Evolutionary conservation across 1,140 invertebrate species (phyloP), one percentile per base, ranked within the genome.

Genomic region (Drosophila simulans): DNA sequence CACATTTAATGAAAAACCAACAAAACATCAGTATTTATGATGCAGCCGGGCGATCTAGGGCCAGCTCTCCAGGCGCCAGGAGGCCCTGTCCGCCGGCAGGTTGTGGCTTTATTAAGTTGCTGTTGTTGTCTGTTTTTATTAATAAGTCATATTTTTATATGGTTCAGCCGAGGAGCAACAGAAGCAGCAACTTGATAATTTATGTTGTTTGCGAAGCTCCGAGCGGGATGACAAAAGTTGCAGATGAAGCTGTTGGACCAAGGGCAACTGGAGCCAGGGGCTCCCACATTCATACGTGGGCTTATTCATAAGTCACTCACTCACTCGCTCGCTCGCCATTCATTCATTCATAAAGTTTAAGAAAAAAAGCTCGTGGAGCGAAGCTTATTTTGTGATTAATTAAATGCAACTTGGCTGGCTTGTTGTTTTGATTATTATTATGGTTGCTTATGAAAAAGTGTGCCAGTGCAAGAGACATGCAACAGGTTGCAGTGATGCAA

Each of bases 1-100:
- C 84, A 89, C 84, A 89, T 85, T 89, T 89, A 80, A 89, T 90
- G 85, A 77, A 89, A 89, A 90, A 78, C 84, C 85, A 89, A 89
- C 84, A 89, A 84, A 74, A 80, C 84, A 88, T 80, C 84, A 89
- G 65, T 75, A 89, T 88, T 88, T 88, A 88, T 76, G 85, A 88
- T 64, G 71, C 40, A 37, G 73, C 55, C 53, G 70, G 57, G 66
- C 31, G 57, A 51, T 59, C 35, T 63, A 58, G 75, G 57, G 51
- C 37, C 75, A 42, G 42, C 48, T 45, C 31, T 15, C 15, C 48
- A 66, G 51, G 57, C 64, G 46, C 69, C 84, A 72, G 69, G 53
- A 46, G 53, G 60, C 74, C 65, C 69, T 73, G 85, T 77, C 82
- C 78, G 53, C 49, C 65, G 63, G 66, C 17, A 83, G 63, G 66